Base-by-base conservation (phyloP, 2,797 vertebrate species). In the Sylvia borin region DNA sequence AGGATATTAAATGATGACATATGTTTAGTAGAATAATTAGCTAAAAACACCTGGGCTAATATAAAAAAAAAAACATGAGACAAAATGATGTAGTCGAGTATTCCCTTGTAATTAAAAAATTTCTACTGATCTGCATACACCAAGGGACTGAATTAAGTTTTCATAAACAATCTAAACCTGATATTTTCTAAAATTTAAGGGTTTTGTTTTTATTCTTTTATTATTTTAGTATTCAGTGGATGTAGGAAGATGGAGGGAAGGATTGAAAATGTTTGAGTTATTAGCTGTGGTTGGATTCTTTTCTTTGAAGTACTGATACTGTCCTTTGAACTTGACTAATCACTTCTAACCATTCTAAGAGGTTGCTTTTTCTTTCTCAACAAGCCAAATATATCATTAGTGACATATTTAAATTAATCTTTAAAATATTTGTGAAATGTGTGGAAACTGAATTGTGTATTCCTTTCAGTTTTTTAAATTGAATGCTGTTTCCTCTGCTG, bases 1-100 rank as follows among this genome's bases (percentile, higher is more conserved):
- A 79, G 25, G 80, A 29, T 65, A 73, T 86, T 88, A 61, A 79
- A 48, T 54, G 36, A 55, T 79, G 82, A 54, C 79, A 78, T 70
- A 51, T 50, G n/a, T 91, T 94, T 88, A 54, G 55, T 38, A 65
- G 83, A 88, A 90, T 79, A 85, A 94, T 93, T 86, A 93, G 20
- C 48, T 78, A 57, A 84, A 71, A 93, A n/a, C 55, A 86, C 60
- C 48, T 79, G 55, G 31, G 11, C 74, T 88, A 82, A 36, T 90
- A 73, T 1, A 29, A 70, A 81, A 78, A 36, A 36, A 36, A 36
- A 57, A 45, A 1, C 0, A 16, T 1, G 51, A 90, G 13, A 73
- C 7, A 67, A 84, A 84, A 57, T 71, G 1, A 40, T 57, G 13
- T 61, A 40, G 60, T 76, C 16, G 48, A 61, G 5, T 54, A 55